Conservation (phyloP, 2,888 invertebrate species). For the Caprella mutica region DNA sequence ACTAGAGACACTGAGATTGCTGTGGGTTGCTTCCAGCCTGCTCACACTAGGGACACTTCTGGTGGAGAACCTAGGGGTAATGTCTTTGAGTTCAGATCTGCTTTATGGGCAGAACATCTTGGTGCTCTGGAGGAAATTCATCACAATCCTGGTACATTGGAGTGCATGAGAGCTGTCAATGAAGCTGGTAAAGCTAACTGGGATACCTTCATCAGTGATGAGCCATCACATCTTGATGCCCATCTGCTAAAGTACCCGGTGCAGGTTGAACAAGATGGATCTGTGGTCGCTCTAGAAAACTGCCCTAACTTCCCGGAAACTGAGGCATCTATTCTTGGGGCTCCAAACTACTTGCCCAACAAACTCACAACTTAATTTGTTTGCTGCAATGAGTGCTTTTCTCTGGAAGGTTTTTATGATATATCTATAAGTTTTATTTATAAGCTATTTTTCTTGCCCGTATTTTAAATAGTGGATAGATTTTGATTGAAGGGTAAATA, state of each 20-base stretch:
- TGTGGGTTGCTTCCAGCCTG: constrained; percentile 33
- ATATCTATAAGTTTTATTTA: too few species aligned
- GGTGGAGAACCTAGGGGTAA: constrained; percentile 25
- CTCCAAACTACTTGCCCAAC: constrained; percentile 28
- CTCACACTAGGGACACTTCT: constrained; percentile 18
- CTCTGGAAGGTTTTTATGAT: too few species aligned
- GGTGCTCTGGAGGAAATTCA: constrained; percentile 23
- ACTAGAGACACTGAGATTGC: constrained; percentile 33
- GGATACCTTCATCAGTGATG: constrained; percentile 27
- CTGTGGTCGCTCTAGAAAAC: constrained; percentile 25
- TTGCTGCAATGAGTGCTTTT: too few species aligned
- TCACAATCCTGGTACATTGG: constrained; percentile 26
- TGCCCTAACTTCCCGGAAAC: constrained; percentile 33
- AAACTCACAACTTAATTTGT: constrained; percentile 31
- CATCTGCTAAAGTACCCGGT: constrained; percentile 34
- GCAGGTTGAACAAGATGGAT: constrained; percentile 26
- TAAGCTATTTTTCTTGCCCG: too few species aligned
- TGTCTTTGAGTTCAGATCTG: constrained; percentile 30
- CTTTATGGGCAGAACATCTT: constrained; percentile 34
- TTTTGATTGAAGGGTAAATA: too few species aligned
- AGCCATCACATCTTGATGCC: constrained; percentile 30
- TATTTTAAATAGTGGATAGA: too few species aligned
- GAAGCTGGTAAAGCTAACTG: constrained; percentile 25
- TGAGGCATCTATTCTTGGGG: constrained; percentile 31
- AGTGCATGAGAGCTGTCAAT: constrained; percentile 31